Conservation (phyloP, 2,797 vertebrate genomes). For the Poecilia gillii region DNA sequence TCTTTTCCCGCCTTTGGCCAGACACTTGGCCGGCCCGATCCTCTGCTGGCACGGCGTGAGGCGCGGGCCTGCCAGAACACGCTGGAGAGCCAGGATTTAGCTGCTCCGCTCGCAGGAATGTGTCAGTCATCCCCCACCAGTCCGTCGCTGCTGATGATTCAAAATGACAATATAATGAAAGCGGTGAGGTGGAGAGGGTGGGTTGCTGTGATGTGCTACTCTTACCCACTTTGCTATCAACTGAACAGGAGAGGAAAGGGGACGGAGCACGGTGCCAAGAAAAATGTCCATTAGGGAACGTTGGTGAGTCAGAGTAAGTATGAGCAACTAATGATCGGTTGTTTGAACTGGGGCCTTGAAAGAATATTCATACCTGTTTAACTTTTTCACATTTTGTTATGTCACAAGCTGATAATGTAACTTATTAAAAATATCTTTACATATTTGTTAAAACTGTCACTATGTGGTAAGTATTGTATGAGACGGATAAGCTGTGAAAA, state of each 20-base stretch:
- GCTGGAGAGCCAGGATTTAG: constrained; percentile 72
- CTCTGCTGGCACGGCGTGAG: constrained; percentile 69
- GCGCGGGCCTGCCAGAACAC: constrained; percentile 76
- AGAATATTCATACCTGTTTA: background rate
- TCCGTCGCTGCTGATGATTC: constrained; percentile 77
- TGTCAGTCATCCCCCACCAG: constrained; percentile 78
- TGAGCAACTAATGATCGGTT: constrained; percentile 66
- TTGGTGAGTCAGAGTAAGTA: constrained; percentile 79
- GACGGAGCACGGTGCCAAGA: constrained; percentile 54
- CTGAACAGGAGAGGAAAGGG: constrained; percentile 27
- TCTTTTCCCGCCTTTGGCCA: constrained; percentile 71
- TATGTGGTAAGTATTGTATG: no score
- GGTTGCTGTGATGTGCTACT: constrained; percentile 66
- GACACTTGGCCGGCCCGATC: constrained; percentile 75
- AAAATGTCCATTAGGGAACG: constrained; percentile 75
- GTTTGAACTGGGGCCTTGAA: constrained; percentile 77
- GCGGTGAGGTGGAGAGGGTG: constrained; percentile 66
- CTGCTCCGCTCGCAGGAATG: constrained; percentile 73
- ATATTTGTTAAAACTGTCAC: no score
- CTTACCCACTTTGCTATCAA: constrained; percentile 57
- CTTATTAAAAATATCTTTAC: no score
- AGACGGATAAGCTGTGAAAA: no score
- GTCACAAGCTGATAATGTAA: background rate
- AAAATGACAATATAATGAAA: constrained; percentile 82
- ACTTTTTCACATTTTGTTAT: background rate